phyloP scores from a whole-genome alignment of 1,140 invertebrate genomes.

The Ruditapes philippinarum region DNA sequence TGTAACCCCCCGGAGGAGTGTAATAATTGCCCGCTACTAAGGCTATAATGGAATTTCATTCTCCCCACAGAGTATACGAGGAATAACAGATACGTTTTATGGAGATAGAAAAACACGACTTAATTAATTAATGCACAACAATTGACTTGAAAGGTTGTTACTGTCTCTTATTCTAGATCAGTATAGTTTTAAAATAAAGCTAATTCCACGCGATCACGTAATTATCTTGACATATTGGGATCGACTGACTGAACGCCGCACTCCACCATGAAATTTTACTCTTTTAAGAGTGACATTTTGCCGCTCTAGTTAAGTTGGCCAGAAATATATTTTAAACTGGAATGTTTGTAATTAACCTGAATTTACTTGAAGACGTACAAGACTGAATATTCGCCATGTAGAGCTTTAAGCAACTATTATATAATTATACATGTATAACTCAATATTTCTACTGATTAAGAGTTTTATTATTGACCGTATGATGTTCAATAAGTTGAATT shows the following conservation, averaged over 20 bases:
- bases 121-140: constrained; percentile 50
- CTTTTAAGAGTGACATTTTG: not conserved
- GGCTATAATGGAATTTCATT: constrained; percentile 4
- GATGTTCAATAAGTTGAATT: too few relatives aligned
- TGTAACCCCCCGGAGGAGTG: not conserved
- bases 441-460: too few relatives aligned
- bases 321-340: not conserved
- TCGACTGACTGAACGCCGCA: not conserved
- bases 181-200: constrained; percentile 16
- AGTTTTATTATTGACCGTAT: too few relatives aligned
- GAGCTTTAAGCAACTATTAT: too few relatives aligned
- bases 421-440: too few relatives aligned
- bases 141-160: constrained; percentile 45
- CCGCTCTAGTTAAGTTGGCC: not conserved
- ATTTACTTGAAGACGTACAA: too few relatives aligned
- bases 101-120: constrained; percentile 23
- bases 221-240: not conserved
- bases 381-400: too few relatives aligned
- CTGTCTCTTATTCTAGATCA: constrained; percentile 30
- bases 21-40: constrained; percentile 34
- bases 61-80: constrained; percentile 19
- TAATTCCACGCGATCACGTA: not conserved
- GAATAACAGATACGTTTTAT: constrained; percentile 44
- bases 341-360: too few relatives aligned
- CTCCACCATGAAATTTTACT: not conserved